Conservation (phyloP, 2,888 invertebrate species). For the Monoplex corrugatus region DNA sequence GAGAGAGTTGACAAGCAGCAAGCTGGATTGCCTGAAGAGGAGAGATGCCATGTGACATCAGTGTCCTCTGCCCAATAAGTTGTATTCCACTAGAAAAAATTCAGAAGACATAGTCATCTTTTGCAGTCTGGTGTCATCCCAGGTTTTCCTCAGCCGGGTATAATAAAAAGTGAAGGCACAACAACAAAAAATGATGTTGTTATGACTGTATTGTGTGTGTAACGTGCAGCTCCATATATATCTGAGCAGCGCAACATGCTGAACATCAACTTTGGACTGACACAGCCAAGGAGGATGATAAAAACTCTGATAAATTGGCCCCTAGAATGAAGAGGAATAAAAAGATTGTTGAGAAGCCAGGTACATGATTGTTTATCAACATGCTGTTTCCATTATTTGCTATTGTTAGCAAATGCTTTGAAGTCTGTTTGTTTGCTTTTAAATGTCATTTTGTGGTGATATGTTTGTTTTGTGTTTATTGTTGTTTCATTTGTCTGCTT, state of each 20-base stretch:
- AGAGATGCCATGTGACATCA: too few relatives aligned
- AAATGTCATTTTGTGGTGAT: not conserved
- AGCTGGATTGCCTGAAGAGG: too few relatives aligned
- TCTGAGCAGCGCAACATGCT: constrained; percentile 75
- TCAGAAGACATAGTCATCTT: too few relatives aligned
- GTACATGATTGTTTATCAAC: constrained; percentile 48
- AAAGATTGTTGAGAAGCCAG: constrained; percentile 41
- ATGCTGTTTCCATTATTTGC: not conserved
- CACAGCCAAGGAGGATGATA: constrained; percentile 48
- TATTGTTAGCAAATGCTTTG: not conserved
- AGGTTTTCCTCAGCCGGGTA: too few relatives aligned
- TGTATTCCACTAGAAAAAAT: too few relatives aligned
- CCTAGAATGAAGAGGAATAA: not conserved
- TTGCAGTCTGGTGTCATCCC: too few relatives aligned
- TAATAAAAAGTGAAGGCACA: too few relatives aligned
- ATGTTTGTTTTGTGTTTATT: not conserved
- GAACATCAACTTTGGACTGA: constrained; percentile 77
- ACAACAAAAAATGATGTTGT: too few relatives aligned
- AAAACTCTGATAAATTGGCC: not conserved
- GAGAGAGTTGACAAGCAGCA: too few relatives aligned
- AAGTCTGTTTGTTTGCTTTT: not conserved
- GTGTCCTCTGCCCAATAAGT: too few relatives aligned
- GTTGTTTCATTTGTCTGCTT: too few relatives aligned
- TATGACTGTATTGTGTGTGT: constrained; percentile 23
- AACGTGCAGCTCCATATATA: constrained; percentile 52